phyloP scores from a whole-genome alignment of 2,888 invertebrate species.

The Leuctra nigra region DNA sequence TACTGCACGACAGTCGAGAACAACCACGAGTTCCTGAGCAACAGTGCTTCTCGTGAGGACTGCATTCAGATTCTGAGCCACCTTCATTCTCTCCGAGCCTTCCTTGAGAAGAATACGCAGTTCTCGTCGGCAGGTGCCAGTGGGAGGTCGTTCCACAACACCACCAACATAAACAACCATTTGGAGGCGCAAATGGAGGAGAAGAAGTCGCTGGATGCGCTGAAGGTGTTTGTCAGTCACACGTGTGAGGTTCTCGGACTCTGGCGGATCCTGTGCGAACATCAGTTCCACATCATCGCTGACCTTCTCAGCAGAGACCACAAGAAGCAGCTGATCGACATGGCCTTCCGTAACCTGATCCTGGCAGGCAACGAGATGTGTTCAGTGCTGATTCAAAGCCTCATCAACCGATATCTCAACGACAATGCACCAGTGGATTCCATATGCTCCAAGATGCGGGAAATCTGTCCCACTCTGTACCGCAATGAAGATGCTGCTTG shows the following conservation, averaged over 20 bases:
- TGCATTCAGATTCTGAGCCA: slow-evolving; percentile 66
- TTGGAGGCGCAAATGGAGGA: slow-evolving; percentile 49
- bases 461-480: slow-evolving; percentile 90
- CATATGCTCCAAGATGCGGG: slow-evolving; percentile 78
- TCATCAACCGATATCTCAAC: slow-evolving; percentile 87
- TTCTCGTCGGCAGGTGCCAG: slow-evolving; percentile 27
- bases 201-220: slow-evolving; percentile 67
- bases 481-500: slow-evolving; percentile 93
- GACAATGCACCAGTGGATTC: slow-evolving; percentile 94
- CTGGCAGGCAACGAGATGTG: slow-evolving; percentile 71
- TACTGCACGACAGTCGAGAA: not conserved
- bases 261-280: slow-evolving; percentile 89
- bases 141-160: not conserved
- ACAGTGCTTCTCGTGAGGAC: slow-evolving; percentile 61
- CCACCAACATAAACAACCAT: not conserved
- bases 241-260: slow-evolving; percentile 85
- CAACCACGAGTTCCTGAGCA: slow-evolving; percentile 42
- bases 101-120: slow-evolving; percentile 63
- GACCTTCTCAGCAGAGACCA: slow-evolving; percentile 57
- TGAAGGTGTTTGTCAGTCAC: slow-evolving; percentile 66
- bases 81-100: slow-evolving; percentile 65
- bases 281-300: slow-evolving; percentile 79
- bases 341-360: slow-evolving; percentile 65
- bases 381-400: slow-evolving; percentile 67
- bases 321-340: slow-evolving; percentile 49